phyloP scores from a whole-genome alignment of 2,888 invertebrate species.

The Drosophila bunnanda region DNA sequence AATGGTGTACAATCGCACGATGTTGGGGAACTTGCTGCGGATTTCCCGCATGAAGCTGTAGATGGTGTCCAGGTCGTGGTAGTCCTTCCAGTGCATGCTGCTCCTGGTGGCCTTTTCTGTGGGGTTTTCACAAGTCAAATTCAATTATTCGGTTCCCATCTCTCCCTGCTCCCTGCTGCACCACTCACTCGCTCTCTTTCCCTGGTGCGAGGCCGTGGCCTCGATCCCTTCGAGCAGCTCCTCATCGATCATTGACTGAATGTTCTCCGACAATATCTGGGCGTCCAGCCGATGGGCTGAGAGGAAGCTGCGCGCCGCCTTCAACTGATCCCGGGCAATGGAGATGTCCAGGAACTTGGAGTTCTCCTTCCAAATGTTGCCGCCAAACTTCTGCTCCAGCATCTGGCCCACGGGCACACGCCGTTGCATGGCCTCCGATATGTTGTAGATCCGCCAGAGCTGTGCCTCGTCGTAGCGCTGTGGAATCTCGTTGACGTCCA shows the following conservation, averaged over 20 bases:
- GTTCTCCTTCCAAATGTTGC: constrained; percentile 83
- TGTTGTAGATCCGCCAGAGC: constrained; percentile 83
- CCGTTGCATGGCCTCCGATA: constrained; percentile 69
- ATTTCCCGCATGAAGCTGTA: constrained; percentile 90
- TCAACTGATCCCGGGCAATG: constrained; percentile 87
- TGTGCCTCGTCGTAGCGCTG: constrained; percentile 81
- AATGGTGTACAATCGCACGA: constrained; percentile 89
- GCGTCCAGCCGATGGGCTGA: constrained; percentile 87
- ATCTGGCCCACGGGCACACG: constrained; percentile 69
- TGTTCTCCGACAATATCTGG: constrained; percentile 89
- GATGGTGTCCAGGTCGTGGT: constrained; percentile 89
- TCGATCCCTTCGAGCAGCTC: constrained; percentile 86
- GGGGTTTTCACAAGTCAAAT: background rate
- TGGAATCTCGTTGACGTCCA: constrained; percentile 73
- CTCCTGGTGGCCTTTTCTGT: constrained; percentile 76
- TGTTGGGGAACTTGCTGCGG: constrained; percentile 88
- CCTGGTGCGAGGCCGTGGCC: constrained; percentile 85
- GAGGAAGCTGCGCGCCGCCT: constrained; percentile 88
- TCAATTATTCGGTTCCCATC: background rate
- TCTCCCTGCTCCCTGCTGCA: background rate
- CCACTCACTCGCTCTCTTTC: constrained; percentile 83
- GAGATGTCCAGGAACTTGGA: constrained; percentile 87
- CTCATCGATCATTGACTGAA: constrained; percentile 91
- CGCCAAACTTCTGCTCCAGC: constrained; percentile 81
- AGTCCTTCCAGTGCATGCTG: constrained; percentile 90